A percentile compares a stretch with the other conserved stretches of the same genome.
Evolutionary conservation across 2,797 vertebrate species (phyloP).

Genomic region (Acanthurus lineatus): DNA sequence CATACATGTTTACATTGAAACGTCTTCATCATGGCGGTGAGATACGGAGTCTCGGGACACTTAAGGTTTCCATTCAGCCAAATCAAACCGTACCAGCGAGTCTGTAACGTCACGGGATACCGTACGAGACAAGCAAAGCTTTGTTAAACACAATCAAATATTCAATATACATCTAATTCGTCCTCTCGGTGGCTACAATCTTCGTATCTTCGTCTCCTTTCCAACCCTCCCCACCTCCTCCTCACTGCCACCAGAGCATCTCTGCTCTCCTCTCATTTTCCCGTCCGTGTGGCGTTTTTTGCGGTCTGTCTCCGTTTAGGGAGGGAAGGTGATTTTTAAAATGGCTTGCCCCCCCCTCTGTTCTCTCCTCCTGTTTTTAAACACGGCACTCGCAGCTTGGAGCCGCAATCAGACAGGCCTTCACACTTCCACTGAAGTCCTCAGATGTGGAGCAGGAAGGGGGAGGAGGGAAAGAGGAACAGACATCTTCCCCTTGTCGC

Average conservation of each 20-base stretch:
- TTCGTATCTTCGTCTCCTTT: too few species aligned
- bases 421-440: slow-evolving; percentile 58
- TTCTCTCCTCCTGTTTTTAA: slow-evolving; percentile 64
- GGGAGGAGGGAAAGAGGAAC: slow-evolving; percentile 33
- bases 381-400: slow-evolving; percentile 51
- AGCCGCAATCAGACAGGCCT: slow-evolving; percentile 67
- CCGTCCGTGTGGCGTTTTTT: slow-evolving; percentile 1
- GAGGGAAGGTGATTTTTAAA: slow-evolving; percentile 57
- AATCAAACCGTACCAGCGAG: slow-evolving; percentile 43
- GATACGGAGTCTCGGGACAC: neutral
- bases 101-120: slow-evolving; percentile 39
- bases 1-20: slow-evolving; percentile 55
- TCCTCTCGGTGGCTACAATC: slow-evolving; percentile 10
- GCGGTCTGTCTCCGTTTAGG: slow-evolving; percentile 28
- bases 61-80: slow-evolving; percentile 9
- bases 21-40: slow-evolving; percentile 40
- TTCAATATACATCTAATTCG: slow-evolving; percentile 49
- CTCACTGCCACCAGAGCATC: neutral
- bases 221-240: neutral
- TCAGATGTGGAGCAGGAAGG: slow-evolving; percentile 46
- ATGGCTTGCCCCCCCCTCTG: slow-evolving; percentile 51
- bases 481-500: slow-evolving; percentile 40
- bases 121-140: slow-evolving; percentile 50
- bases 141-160: slow-evolving; percentile 62
- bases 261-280: slow-evolving; percentile 28